Evolutionary conservation across 2,113 vertebrate species (phyloP).

Genomic region (Cryptomyrus ogoouensis): DNA sequence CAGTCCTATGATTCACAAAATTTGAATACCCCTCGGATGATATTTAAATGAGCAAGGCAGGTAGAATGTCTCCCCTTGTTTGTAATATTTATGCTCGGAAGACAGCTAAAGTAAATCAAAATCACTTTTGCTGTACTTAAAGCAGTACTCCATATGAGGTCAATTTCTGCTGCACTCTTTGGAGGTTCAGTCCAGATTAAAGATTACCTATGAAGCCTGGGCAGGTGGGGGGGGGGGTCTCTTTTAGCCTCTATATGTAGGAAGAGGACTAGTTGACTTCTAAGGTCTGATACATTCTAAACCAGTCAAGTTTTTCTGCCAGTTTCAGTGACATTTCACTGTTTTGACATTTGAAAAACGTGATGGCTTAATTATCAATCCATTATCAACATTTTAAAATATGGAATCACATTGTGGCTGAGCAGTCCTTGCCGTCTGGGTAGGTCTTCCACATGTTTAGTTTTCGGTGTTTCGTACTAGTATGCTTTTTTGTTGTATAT

Average conservation of each 20-base stretch:
- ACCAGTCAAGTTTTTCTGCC: not conserved
- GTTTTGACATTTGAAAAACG: not conserved
- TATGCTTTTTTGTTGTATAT: not conserved
- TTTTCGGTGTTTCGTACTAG: not conserved
- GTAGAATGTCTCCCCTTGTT: not conserved
- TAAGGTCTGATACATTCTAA: not conserved
- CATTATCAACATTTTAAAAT: not conserved
- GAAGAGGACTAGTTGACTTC: not conserved
- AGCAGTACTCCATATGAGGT: not conserved
- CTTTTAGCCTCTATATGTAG: not conserved
- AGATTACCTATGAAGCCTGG: no score
- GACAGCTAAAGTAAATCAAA: not conserved
- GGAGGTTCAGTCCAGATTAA: not conserved
- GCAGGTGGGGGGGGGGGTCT: fast-evolving
- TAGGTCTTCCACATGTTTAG: not conserved
- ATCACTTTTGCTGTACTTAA: not conserved
- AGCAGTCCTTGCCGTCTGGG: not conserved
- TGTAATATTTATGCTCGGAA: not conserved
- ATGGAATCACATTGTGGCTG: not conserved
- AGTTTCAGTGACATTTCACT: not conserved
- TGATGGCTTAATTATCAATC: not conserved
- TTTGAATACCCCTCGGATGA: not conserved
- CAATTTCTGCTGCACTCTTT: not conserved
- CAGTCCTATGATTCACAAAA: not conserved
- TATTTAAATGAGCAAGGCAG: not conserved